Percentiles rank a stretch among this genome's conserved stretches.
Conservation (phyloP, 1,140 invertebrate genomes). For the Lucilia sericata region DNA sequence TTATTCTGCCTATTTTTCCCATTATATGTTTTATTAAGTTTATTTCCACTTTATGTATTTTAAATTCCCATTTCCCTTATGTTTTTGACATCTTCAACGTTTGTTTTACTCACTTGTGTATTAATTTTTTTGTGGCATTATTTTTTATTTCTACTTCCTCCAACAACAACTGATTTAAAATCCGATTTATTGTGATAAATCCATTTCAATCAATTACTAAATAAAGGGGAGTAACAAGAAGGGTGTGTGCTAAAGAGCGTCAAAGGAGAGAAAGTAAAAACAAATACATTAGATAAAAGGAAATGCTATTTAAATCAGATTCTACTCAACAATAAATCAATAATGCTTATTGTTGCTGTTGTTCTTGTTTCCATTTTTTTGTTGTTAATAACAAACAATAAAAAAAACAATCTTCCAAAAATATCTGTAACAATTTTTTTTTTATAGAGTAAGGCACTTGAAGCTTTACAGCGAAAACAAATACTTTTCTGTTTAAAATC, state of each 20-base stretch:
- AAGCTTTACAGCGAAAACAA: neutral
- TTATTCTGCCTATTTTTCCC: neutral
- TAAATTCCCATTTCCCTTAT: neutral
- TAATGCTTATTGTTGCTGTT: neutral
- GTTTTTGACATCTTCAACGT: neutral
- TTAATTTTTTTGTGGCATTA: neutral
- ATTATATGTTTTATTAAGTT: neutral
- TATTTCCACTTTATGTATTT: neutral
- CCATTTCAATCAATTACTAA: constrained; percentile 14
- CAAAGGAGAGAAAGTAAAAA: neutral
- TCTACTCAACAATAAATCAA: neutral
- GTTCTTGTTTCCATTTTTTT: neutral
- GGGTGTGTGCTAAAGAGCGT: neutral
- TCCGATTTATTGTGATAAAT: constrained; percentile 23
- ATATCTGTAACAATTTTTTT: neutral
- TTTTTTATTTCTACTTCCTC: neutral
- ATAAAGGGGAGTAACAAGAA: neutral
- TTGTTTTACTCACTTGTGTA: neutral
- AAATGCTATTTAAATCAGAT: neutral
- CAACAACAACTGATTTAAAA: neutral
- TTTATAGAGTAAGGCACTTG: neutral
- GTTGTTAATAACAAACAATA: neutral
- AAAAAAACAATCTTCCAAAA: neutral
- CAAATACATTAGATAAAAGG: neutral
- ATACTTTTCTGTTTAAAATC: too few relatives aligned